Base-by-base conservation (phyloP, 1,140 invertebrate species). In the Hylaeus volcanicus region DNA sequence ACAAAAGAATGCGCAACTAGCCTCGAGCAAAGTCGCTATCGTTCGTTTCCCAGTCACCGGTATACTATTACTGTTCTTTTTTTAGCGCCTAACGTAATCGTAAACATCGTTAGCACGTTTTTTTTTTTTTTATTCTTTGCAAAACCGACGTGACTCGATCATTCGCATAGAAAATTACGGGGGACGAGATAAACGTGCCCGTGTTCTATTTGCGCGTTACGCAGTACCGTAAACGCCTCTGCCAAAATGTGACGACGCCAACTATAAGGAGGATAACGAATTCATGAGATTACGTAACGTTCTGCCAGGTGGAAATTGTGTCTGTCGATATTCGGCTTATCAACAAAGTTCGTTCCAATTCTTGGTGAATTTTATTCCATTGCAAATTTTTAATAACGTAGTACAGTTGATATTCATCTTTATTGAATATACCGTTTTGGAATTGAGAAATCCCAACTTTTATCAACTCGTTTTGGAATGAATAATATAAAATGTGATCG, bases 121-220 rank as follows among this genome's bases (percentile, higher is more conserved):
- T 11, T n/a, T 1, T 26, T 12, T 51, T 58, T 58, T 37, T 45
- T 26, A 11, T 51, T 58, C 48, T 37, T 45, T 68, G 1, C 66
- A 53, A 56, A 53, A 65, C 0, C 43, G 45, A 55, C 51, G 41
- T 43, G 48, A 3, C 39, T 39, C 5, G 26, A 63, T 63, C 12
- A 71, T 53, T 71, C 14, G 9, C 15, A 41, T 26, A 8, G 12
- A 45, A 51, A 73, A 65, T 79, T 65, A 65, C 43, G 56, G 60
- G 51, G 26, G 55, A 65, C 4, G 43, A n/a, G 56, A 61, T 71
- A 37, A 39, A 56, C 41, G 14, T 6, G 43, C 48, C 26, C 2
- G 12, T 51, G 14, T 66, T 79, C 77, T 79, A 79, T 79, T 79
- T 74, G 60, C 39, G 70, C 5, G 5, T 74, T 79, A 79, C 70